Conservation (phyloP, 2,888 invertebrate genomes). For the Tanypteryx hageni region DNA sequence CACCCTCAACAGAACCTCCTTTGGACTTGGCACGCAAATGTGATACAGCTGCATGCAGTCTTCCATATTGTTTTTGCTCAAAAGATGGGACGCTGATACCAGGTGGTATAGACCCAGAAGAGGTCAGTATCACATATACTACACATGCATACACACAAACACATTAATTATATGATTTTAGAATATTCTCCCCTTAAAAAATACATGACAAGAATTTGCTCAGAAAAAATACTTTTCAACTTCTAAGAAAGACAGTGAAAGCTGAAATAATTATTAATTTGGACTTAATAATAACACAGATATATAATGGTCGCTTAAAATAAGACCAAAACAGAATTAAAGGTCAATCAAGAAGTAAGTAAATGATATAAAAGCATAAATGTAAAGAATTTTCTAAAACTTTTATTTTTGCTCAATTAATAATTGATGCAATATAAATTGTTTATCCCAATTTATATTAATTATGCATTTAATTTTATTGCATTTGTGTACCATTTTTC, state of each 20-base stretch:
- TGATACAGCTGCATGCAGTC: conserved; percentile 83
- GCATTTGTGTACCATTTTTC: neutral
- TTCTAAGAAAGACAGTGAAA: no score
- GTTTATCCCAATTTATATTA: neutral
- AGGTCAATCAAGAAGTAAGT: neutral
- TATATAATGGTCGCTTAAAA: no score
- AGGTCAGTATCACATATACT: conserved; percentile 78
- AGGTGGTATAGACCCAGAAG: conserved; percentile 87
- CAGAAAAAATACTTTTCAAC: no score
- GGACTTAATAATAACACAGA: no score
- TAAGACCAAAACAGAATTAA: neutral
- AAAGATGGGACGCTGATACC: conserved; percentile 93
- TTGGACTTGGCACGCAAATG: conserved; percentile 88
- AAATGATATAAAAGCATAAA: neutral
- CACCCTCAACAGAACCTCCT: conserved; percentile 89
- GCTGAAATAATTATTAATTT: no score
- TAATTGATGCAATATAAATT: neutral
- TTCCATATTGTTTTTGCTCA: conserved; percentile 95
- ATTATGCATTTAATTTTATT: neutral
- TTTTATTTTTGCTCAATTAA: neutral
- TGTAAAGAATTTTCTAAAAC: neutral
- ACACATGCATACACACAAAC: neutral
- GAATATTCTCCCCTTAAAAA: neutral
- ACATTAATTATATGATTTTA: neutral
- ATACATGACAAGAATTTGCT: neutral